Evolutionary conservation across 2,113 vertebrate species (phyloP).

Genomic region (Smithornis capensis): DNA sequence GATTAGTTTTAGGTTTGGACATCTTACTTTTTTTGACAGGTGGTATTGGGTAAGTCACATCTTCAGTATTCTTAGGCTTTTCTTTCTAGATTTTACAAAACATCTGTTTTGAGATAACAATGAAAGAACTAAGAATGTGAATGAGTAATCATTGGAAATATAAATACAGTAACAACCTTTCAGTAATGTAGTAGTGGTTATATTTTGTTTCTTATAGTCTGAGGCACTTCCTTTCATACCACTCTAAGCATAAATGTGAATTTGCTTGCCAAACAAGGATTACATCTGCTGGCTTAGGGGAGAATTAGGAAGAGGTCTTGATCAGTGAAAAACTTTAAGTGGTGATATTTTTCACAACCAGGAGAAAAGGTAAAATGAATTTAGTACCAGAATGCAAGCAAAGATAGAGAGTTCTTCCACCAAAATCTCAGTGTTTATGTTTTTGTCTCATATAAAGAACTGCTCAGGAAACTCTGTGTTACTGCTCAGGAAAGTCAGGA

Average conservation of each 20-base stretch:
- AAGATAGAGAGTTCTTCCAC: neutral
- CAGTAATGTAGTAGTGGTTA: neutral
- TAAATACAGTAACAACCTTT: neutral
- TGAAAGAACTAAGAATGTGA: neutral
- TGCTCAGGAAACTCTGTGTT: neutral
- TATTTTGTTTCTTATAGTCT: neutral
- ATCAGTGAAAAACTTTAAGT: neutral
- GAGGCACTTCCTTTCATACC: neutral
- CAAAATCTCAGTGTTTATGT: neutral
- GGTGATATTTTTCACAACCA: neutral
- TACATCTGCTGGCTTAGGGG: neutral
- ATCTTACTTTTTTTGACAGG: neutral
- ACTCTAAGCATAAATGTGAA: neutral
- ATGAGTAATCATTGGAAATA: neutral
- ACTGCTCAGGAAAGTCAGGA: neutral
- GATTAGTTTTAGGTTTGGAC: neutral
- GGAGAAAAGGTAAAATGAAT: neutral
- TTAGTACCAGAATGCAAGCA: neutral
- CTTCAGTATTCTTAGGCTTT: neutral
- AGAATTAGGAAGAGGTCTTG: neutral
- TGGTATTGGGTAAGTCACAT: neutral
- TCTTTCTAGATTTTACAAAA: neutral
- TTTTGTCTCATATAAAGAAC: neutral
- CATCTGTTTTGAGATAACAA: neutral
- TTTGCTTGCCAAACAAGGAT: neutral